Conservation (phyloP, 2,888 invertebrate genomes). For the Drosophila antonietae region DNA sequence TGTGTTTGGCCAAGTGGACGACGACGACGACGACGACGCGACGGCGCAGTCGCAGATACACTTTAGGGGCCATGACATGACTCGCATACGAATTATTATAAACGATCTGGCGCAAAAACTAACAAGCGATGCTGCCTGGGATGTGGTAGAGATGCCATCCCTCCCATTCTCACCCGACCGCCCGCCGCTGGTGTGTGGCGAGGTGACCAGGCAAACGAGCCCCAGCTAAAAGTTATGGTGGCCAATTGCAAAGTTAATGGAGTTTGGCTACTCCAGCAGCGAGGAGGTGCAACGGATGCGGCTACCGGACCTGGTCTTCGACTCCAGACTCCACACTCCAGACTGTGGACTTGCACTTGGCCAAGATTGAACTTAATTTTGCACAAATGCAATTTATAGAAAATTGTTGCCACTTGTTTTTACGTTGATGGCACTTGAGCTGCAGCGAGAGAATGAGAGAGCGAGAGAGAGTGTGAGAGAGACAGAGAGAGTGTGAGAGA, state of each 20-base stretch:
- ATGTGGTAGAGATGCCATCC: constrained; percentile 32
- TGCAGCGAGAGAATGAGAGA: not conserved
- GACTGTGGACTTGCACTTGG: constrained; percentile 20
- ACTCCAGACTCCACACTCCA: not conserved
- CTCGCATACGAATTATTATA: constrained; percentile 82
- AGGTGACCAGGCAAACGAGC: constrained; percentile 46
- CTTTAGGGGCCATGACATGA: constrained; percentile 82
- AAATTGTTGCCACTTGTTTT: constrained; percentile 82
- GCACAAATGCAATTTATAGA: constrained; percentile 81
- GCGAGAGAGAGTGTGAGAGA: not conserved
- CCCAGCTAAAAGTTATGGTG: constrained; percentile 74
- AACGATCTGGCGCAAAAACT: constrained; percentile 80
- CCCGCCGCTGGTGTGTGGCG: not conserved
- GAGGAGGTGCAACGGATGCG: constrained; percentile 63
- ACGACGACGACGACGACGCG: constrained; percentile 48
- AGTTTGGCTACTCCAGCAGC: constrained; percentile 81
- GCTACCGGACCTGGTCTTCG: constrained; percentile 47
- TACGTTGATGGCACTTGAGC: constrained; percentile 69
- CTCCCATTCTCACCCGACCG: not conserved
- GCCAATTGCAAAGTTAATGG: constrained; percentile 82
- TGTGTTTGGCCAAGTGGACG: constrained; percentile 43
- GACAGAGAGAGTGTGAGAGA: constrained; percentile 1
- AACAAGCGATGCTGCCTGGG: constrained; percentile 62
- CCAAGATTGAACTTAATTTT: constrained; percentile 81
- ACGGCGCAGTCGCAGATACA: constrained; percentile 72